Base-by-base conservation (phyloP, 1,140 invertebrate genomes). In the Ceratina calcarata region DNA sequence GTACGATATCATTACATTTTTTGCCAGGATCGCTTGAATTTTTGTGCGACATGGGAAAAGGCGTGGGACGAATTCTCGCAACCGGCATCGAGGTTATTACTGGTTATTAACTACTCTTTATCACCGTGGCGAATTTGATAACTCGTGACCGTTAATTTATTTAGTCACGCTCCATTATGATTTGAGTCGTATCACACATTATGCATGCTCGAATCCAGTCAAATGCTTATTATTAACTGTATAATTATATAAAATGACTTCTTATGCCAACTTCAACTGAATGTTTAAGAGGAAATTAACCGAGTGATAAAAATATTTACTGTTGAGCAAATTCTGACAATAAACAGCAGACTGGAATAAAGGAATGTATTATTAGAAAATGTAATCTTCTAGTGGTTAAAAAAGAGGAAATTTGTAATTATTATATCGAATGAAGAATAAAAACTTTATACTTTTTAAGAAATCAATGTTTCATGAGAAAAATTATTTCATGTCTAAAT, bases 231-330 rank as follows among this genome's bases (percentile, higher is more conserved):
- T n/a, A n/a, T n/a, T n/a, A n/a, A n/a, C n/a, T n/a, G n/a, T n/a
- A n/a, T n/a, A n/a, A n/a, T n/a, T n/a, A n/a, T n/a, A n/a, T n/a
- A n/a, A n/a, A n/a, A 85, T 67, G 73, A 67, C 69, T 51, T 18
- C 82, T 85, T 81, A 70, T 24, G 58, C 60, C 67, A 61, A 76
- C 72, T 77, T 73, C 24, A 64, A 55, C 58, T 16, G 20, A 80
- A 80, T n/a, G n/a, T n/a, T n/a, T n/a, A n/a, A n/a, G n/a, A 60
- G 37, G 70, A 51, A 27, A 2, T 49, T 32, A 16, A 24, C 24
- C 24, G 20, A 15, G 16, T 20, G 70, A 79, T 27, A 20, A 69
- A 73, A 16, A 16, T 22, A 37, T 51, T 32, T 32, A 32, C 12
- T n/a, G 55, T 51, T 37, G 45, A 51, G 49, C n/a, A 20, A 49